Base-by-base conservation (phyloP, 2,888 invertebrate genomes). In the Amphipyra berbera region DNA sequence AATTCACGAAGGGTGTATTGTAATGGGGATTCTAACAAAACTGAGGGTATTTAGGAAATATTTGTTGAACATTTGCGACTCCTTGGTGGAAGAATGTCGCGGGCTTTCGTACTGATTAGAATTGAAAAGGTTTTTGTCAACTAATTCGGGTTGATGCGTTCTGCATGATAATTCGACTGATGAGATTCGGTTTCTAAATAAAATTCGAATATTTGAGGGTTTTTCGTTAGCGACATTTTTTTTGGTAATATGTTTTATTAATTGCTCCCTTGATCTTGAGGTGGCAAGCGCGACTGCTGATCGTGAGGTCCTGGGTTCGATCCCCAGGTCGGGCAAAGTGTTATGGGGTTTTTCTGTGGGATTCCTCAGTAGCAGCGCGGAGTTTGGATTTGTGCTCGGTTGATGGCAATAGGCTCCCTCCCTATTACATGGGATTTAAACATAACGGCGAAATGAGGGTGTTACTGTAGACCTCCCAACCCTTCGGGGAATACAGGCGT, bases 11-110 rank as follows among this genome's bases (percentile, higher is more conserved):
- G 53, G 58, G 70, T 67, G 68, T 73, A 74, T 79, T 60, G 53
- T 72, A 73, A 79, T 79, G 76, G 53, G 68, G 41, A 75, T 82
- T 82, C 68, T 81, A 78, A 71, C 80, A 73, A 73, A 80, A 76
- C 58, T 62, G 54, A 30, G 47, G 56, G 48, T 57, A 78, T 73
- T 76, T 73, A 54, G 56, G 48, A 73, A 71, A 80, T 80, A 79
- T 72, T 69, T 37, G 65, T 53, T 50, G 68, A 57, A 73, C 65
- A 82, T 84, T 82, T 62, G 41, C 48, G 74, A 67, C 73, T 71
- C 63, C 47, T 66, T 67, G 67, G 67, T 63, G 77, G 74, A 82
- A 81, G 73, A 82, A 83, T 83, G 66, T 68, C 58, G 59, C 46
- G 3, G 21, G 48, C 68, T 64, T 70, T 72, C 70, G 35, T 59